phyloP scores from a whole-genome alignment of 2,113 vertebrate species.

The Ornithorhynchus anatinus region DNA sequence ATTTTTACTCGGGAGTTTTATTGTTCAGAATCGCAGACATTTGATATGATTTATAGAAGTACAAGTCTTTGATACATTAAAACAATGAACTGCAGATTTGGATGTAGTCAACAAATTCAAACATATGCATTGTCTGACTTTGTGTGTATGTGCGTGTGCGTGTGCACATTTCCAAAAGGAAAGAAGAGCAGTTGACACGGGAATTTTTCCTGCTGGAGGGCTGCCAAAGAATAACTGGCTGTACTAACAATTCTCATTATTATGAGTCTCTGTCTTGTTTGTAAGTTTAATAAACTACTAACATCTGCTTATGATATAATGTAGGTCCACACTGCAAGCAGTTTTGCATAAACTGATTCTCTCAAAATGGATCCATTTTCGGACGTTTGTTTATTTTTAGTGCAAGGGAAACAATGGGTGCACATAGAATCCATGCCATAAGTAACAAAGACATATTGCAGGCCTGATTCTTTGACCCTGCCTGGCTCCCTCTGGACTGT shows the following conservation, averaged over 20 bases:
- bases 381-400: slow-evolving; percentile 14
- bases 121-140: slow-evolving; percentile 24
- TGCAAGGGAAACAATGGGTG: not conserved
- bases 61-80: slow-evolving; percentile 46
- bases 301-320: slow-evolving; percentile 57
- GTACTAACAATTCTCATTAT: slow-evolving; percentile 18
- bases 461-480: no score
- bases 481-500: no score
- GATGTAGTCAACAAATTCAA: slow-evolving; percentile 43
- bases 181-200: slow-evolving; percentile 24
- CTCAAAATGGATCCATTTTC: slow-evolving; percentile 19
- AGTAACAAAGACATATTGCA: no score
- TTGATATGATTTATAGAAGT: slow-evolving; percentile 47
- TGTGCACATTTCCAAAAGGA: slow-evolving; percentile 37
- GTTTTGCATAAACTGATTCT: slow-evolving; percentile 22
- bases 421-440: no score
- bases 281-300: slow-evolving; percentile 52
- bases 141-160: no score
- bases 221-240: slow-evolving; percentile 54
- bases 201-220: slow-evolving; percentile 61
- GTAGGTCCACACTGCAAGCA: slow-evolving; percentile 1
- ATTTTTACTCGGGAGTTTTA: slow-evolving; percentile 18
- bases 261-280: slow-evolving; percentile 30
- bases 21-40: slow-evolving; percentile 29
- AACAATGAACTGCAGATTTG: slow-evolving; percentile 32